Evolutionary conservation across 1,140 invertebrate genomes (phyloP), one percentile per base, ranked within the genome.

Genomic region (Atta colombica): DNA sequence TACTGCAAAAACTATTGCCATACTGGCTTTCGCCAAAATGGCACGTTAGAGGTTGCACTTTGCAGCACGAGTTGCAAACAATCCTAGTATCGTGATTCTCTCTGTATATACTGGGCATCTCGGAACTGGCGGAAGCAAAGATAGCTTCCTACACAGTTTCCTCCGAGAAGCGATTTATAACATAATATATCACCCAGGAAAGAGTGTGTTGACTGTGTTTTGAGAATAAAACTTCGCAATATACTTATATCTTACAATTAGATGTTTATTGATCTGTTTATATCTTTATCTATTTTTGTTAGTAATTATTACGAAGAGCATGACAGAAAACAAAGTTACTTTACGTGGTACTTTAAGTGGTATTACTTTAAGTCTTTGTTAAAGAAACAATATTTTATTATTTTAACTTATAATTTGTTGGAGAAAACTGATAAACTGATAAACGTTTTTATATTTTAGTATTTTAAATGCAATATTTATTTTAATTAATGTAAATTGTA

Each of bases 121-220:
- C 55, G 31, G 31, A 39, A 39, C n/a, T 75, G 72, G 55, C 12
- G 55, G 31, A 75, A 45, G 39, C 14, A 51, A 21, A 69, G 66
- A 69, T 69, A 69, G 39, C 39, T 49, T 69, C 66, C 39, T 49
- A 58, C 53, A 60, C 55, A 45, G 31, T 39, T 60, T 21, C 28
- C 51, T 12, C n/a, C 10, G 35, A 25, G 4, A 60, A 75, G 35
- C 31, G 55, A 75, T 75, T 60, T 75, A 60, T 75, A 75, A 75
- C 6, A 16, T 39, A 45, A 60, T 39, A 60, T 75, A 39, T 75
- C 72, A 58, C 12, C 16, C 28, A 25, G 31, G 28, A 74, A 74
- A 58, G 49, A 51, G 6, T 16, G 6, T 16, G 31, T 74, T 74
- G 51, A 60, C 55, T 60, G 55, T 60, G 60, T 60, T 75, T 75